Conservation (phyloP, 2,113 vertebrate genomes). For the Tonatia bakeri region DNA sequence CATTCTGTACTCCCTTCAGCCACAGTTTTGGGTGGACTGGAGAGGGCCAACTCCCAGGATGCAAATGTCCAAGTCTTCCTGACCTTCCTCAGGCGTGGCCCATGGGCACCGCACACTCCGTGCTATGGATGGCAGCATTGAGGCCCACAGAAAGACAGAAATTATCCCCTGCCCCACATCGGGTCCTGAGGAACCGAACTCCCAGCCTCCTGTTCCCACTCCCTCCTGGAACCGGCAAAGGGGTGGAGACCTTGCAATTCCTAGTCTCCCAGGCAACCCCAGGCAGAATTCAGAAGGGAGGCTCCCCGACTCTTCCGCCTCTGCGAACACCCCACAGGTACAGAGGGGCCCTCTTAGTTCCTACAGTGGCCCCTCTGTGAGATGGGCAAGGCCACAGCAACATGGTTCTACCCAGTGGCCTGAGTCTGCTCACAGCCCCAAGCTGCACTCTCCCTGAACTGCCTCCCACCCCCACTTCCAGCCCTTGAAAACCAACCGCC, state of each 20-base stretch:
- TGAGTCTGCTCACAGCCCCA: neutral
- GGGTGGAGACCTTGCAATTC: neutral
- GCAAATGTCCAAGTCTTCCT: neutral
- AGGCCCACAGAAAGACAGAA: neutral
- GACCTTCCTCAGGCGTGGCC: fast-evolving
- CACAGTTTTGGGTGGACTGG: neutral
- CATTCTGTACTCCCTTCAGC: neutral
- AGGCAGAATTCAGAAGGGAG: neutral
- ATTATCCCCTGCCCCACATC: neutral
- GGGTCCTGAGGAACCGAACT: neutral
- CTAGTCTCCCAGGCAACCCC: neutral
- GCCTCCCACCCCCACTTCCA: neutral
- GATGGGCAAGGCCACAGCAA: neutral
- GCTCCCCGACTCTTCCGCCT: neutral
- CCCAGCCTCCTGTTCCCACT: neutral
- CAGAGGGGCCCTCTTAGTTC: neutral
- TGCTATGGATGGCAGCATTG: neutral
- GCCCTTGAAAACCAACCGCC: neutral
- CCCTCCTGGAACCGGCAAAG: neutral
- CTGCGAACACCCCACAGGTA: neutral
- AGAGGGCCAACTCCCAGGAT: neutral
- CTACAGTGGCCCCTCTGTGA: neutral
- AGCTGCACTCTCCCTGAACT: neutral
- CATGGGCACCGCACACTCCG: neutral
- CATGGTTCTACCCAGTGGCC: neutral